phyloP scores from a whole-genome alignment of 1,140 invertebrate species.

The Pachypeltis micranthus region DNA sequence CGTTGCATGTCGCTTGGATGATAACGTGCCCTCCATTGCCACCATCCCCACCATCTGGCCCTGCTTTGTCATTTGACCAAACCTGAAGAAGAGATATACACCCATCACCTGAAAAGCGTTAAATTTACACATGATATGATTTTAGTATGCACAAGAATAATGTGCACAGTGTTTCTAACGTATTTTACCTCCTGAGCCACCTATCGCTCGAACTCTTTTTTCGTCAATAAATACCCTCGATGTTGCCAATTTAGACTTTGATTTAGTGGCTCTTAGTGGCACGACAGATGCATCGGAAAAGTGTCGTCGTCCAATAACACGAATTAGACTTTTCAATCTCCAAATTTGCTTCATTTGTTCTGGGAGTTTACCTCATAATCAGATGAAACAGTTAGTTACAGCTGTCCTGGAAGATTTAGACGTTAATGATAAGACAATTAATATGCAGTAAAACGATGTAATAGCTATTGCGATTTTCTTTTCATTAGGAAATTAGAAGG shows the following conservation, averaged over 20 bases:
- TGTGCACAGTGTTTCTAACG: background rate
- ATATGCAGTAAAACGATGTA: too few relatives aligned
- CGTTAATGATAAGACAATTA: too few relatives aligned
- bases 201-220: conserved; percentile 42
- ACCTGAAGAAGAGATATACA: conserved; percentile 69
- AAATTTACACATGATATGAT: background rate
- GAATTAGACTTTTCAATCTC: too few relatives aligned
- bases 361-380: too few relatives aligned
- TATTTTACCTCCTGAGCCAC: conserved; percentile 61
- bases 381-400: too few relatives aligned
- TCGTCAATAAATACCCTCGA: conserved; percentile 47
- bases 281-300: too few relatives aligned
- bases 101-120: conserved; percentile 52
- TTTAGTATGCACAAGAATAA: background rate
- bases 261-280: conserved; percentile 32
- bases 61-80: conserved; percentile 71
- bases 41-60: conserved; percentile 93
- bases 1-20: conserved; percentile 55
- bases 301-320: too few relatives aligned
- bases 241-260: conserved; percentile 32
- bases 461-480: too few relatives aligned
- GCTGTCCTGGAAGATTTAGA: too few relatives aligned
- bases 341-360: too few relatives aligned
- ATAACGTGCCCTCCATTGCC: conserved; percentile 95
- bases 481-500: too few relatives aligned